Base-by-base conservation (phyloP, 2,888 invertebrate genomes). In the Eupithecia centaureata region DNA sequence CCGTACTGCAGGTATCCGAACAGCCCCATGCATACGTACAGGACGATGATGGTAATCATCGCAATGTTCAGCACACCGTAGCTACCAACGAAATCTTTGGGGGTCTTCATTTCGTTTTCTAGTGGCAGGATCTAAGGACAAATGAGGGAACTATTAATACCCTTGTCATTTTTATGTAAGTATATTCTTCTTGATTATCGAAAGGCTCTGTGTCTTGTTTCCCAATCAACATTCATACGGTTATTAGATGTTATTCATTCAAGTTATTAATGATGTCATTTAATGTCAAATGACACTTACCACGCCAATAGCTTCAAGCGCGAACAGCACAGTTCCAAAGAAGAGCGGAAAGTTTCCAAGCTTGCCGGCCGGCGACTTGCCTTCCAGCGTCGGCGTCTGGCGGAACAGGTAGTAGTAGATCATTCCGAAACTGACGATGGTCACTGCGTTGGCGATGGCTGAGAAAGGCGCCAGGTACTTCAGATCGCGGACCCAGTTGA, bases 311-410 rank as follows among this genome's bases (percentile, higher is more conserved):
- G 99, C 98, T 94, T 99, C 99, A 79, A 99, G 95, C 0, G 99
- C 98, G 86, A 98, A 99, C 60, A 99, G 94, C 0, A 98, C 99
- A 0, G 98, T 99, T 51, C 99, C 99, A 85, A 99, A 98, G 92
- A 97, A 99, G 1, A 99, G 94, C 0, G 99, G 99, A 80, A 98
- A 96, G 64, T 95, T 94, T 35, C 93, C 88, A 2, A 96, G 82
- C 10, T 94, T 90, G 0, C 96, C 97, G 61, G 96, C 94, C 0
- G 95, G 92, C 4, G 93, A 93, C 69, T 95, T 94, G 52, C 95
- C 94, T 12, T 95, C 94, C 1, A 96, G 90, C 0, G 95, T 90
- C 0, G 96, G 95, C 1, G 96, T 89, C 56, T 96, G 95, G 68
- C 95, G 95, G 84, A 98, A 96, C 74, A 98, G 94, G 83, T 97